These are phyloP conservation scores for Rousettus madagascariensis DNA, from an alignment of 2,797 vertebrate species.

Conservation along the genomic window DNA sequence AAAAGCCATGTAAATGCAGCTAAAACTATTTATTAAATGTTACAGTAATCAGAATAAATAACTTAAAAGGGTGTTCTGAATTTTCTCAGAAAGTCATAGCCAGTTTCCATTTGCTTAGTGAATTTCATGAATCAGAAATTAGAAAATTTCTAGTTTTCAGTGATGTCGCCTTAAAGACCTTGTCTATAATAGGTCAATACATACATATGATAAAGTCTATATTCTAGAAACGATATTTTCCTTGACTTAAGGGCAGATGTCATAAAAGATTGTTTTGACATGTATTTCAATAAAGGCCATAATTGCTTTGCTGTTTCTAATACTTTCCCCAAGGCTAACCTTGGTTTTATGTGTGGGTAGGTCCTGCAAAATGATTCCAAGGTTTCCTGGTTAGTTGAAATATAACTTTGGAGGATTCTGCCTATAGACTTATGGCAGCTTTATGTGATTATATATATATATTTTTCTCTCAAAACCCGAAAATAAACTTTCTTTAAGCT, in stretches of 20 bases:
- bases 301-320: background rate
- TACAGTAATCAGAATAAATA: background rate
- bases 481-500: background rate
- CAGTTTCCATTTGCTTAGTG: background rate
- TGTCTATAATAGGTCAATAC: background rate
- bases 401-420: background rate
- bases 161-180: background rate
- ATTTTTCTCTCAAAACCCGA: background rate
- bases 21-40: background rate
- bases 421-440: background rate
- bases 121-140: constrained; percentile 20
- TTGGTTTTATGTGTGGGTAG: background rate
- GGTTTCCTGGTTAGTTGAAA: background rate
- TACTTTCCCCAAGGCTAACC: background rate
- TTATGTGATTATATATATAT: background rate
- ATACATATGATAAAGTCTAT: background rate
- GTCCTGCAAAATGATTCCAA: background rate
- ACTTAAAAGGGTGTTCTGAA: background rate
- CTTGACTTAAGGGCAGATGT: background rate
- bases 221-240: background rate
- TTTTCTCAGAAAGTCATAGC: background rate
- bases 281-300: background rate
- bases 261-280: background rate
- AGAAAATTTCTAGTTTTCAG: background rate
- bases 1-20: background rate